phyloP scores from a whole-genome alignment of 2,888 invertebrate genomes.

The Lasioglossum malachurum region DNA sequence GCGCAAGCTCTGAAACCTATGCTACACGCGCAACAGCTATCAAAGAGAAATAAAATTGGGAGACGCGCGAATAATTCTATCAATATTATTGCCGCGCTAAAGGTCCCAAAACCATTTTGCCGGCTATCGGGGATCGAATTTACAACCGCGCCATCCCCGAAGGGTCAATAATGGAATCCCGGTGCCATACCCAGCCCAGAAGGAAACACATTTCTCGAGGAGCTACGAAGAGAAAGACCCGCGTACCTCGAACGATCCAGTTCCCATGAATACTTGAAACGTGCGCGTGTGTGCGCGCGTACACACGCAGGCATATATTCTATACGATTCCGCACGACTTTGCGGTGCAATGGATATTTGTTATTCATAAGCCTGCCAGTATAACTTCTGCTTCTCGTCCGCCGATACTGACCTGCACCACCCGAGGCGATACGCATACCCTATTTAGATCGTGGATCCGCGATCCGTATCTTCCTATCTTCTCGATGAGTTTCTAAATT shows the following conservation, averaged over 20 bases:
- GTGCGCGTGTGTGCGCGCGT: neutral
- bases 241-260: conserved; percentile 59
- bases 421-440: conserved; percentile 42
- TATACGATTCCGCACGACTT: conserved; percentile 54
- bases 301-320: neutral
- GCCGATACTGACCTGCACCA: conserved; percentile 57
- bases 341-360: conserved; percentile 58
- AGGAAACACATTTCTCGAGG: conserved; percentile 51
- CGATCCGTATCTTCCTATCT: conserved; percentile 40
- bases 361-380: conserved; percentile 67
- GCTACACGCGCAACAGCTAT: neutral
- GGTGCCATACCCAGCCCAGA: neutral
- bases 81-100: neutral
- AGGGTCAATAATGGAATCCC: conserved; percentile 31
- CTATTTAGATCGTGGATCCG: conserved; percentile 49
- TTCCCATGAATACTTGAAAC: conserved; percentile 64
- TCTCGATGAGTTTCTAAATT: conserved; percentile 45
- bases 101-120: neutral
- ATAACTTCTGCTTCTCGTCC: conserved; percentile 63
- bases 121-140: neutral
- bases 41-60: neutral
- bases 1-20: neutral
- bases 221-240: conserved; percentile 45
- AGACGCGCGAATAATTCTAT: neutral
- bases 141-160: neutral